A percentile compares a stretch with the other conserved stretches of the same genome.
phyloP scores from a whole-genome alignment of 2,797 vertebrate genomes.

The Hephaestus fuliginosus region DNA sequence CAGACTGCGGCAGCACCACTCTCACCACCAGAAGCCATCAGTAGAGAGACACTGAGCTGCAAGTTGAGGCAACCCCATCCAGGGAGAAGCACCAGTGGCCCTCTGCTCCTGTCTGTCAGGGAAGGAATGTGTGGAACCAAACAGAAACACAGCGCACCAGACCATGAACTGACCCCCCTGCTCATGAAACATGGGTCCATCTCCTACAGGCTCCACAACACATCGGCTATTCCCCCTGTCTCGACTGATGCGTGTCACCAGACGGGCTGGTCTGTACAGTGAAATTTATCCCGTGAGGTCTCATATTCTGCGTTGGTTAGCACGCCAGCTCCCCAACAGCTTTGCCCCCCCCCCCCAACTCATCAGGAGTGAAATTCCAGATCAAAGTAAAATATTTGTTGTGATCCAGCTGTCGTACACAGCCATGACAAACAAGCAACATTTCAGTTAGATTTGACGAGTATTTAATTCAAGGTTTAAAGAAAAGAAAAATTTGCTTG shows the following conservation, averaged over 20 bases:
- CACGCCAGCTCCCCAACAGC: slow-evolving; percentile 34
- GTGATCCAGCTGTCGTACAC: slow-evolving; percentile 27
- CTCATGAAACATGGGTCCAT: slow-evolving; percentile 67
- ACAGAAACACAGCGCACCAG: slow-evolving; percentile 73
- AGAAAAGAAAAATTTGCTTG: slow-evolving; percentile 22
- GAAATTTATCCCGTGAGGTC: slow-evolving; percentile 62
- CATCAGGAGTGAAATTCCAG: slow-evolving; percentile 44
- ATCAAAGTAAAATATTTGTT: slow-evolving; percentile 27
- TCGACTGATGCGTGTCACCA: slow-evolving; percentile 50
- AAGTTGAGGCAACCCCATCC: slow-evolving; percentile 47
- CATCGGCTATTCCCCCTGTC: slow-evolving; percentile 58
- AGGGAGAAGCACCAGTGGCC: slow-evolving; percentile 66
- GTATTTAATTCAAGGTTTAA: slow-evolving; percentile 15
- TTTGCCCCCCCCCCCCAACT: slow-evolving; percentile 13
- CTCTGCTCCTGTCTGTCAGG: slow-evolving; percentile 69
- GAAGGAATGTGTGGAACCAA: slow-evolving; percentile 79
- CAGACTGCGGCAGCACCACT: slow-evolving; percentile 90
- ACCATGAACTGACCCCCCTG: slow-evolving; percentile 75
- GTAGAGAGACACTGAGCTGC: slow-evolving; percentile 88
- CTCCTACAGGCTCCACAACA: slow-evolving; percentile 66
- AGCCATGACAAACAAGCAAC: slow-evolving; percentile 12
- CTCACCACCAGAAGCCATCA: slow-evolving; percentile 89
- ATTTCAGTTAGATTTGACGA: slow-evolving; percentile 25
- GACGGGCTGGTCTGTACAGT: slow-evolving; percentile 67
- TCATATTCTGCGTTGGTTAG: slow-evolving; percentile 55